phyloP scores from a whole-genome alignment of 2,113 vertebrate genomes.

The Ovis canadensis region DNA sequence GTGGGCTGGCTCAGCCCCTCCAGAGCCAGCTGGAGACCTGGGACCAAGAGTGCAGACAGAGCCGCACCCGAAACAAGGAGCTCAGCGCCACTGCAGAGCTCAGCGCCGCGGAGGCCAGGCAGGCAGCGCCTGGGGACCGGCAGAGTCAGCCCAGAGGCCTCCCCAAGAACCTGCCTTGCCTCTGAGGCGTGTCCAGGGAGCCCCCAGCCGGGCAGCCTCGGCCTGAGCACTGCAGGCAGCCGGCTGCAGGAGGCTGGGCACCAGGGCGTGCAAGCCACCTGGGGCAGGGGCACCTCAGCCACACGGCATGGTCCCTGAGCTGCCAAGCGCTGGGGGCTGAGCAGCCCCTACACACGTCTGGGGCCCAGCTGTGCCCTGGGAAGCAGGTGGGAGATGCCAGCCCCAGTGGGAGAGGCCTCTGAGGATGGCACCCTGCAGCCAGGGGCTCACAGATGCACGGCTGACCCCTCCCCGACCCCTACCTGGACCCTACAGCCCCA shows the following conservation, averaged over 20 bases:
- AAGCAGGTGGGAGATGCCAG: neutral
- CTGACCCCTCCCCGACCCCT: neutral
- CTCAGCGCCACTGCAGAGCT: accelerated
- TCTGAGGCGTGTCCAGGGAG: neutral
- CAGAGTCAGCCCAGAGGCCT: accelerated
- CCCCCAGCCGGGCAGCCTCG: accelerated
- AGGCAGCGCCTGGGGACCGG: accelerated
- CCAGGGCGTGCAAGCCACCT: accelerated
- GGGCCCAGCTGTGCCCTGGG: neutral
- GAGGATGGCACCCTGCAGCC: neutral
- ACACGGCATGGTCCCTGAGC: accelerated
- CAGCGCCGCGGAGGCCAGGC: accelerated
- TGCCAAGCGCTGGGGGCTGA: neutral
- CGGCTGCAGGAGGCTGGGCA: neutral
- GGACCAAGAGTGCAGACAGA: too few species aligned
- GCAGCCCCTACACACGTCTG: neutral
- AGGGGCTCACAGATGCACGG: neutral
- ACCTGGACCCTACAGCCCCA: neutral
- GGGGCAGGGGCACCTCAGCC: neutral
- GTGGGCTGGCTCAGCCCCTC: accelerated
- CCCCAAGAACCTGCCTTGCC: neutral
- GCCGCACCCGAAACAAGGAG: neutral
- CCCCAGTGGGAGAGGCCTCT: neutral
- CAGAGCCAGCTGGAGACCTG: too few species aligned
- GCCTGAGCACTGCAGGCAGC: neutral